Base-by-base conservation (phyloP, 30 jellyfish, hydroid and myxozoan species). In the Rhopilema esculentum region DNA sequence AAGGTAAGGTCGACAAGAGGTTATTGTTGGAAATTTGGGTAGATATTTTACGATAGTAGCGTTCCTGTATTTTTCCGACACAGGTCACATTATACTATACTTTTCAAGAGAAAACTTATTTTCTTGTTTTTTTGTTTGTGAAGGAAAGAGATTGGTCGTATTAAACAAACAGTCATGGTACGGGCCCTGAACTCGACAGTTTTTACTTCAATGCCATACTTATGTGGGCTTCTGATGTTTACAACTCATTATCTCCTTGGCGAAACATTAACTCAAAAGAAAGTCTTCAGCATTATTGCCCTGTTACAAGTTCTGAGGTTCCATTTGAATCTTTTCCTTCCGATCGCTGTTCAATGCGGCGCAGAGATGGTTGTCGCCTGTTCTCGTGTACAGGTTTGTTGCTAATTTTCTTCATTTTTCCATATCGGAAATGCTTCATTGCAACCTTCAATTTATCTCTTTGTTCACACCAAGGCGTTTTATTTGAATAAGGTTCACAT, bases 181-280 rank as follows among this genome's bases (percentile, higher is more conserved):
- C 76, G 89, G 48, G 88, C 97, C 0, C 16, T 74, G 51, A 89
- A 72, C 22, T 22, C 23, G 0, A 19, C 93, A 18, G 27, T 79
- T 15, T 72, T 63, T 49, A n/a, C 51, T 4, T 49, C 84, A 1
- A 77, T 84, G 80, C 88, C 93, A 0, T 89, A 92, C 62, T 7
- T 92, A 23, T 91, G 84, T n/a, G 89, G 80, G 4, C 81, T 88
- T 61, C 88, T 91, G 15, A 87, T 94, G 61, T 88, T 92, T 27
- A 21, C 89, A 0, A 71, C 90, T 66, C 88, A 69, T 29, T 76
- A 81, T 82, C 26, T 72, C 32, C 80, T 49, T 49, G 97, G 96
- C 16, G 77, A 28, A 30, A 30, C 69, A 20, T 53, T 91, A 61
- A 74, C 89, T 6, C 51, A 77, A 29, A 65, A 88, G 24, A 51